A percentile compares a stretch with the other conserved stretches of the same genome.
Conservation (phyloP, 2,797 vertebrate species). For the Anableps anableps region DNA sequence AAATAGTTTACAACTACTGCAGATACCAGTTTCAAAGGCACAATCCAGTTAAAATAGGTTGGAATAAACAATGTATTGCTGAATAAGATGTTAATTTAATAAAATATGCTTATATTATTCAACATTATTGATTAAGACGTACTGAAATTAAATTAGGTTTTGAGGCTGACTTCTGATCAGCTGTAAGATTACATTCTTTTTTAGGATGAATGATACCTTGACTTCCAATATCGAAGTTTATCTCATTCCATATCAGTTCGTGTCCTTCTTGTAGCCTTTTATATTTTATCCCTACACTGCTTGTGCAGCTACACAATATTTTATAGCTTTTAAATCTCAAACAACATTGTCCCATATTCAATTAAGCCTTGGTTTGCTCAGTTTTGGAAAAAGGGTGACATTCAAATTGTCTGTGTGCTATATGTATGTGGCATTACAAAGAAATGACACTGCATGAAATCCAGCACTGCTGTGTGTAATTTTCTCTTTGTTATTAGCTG, state of each 20-base stretch:
- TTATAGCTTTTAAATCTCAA: not conserved
- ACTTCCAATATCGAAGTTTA: not conserved
- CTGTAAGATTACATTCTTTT: not conserved
- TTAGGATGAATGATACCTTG: not conserved
- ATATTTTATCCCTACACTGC: not conserved
- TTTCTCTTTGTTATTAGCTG: not conserved
- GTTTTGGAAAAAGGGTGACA: not conserved
- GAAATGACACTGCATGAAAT: slow-evolving; percentile 1
- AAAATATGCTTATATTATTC: not conserved
- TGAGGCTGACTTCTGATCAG: not conserved
- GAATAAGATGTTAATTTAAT: not conserved
- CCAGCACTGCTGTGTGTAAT: not conserved
- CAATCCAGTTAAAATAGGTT: not conserved
- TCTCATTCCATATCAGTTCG: not conserved
- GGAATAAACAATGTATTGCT: not conserved
- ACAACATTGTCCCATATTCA: not conserved
- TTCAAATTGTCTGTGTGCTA: not conserved
- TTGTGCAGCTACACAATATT: not conserved
- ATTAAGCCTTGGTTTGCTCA: not conserved
- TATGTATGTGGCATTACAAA: not conserved
- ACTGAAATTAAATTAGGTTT: not conserved
- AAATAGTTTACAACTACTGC: not conserved
- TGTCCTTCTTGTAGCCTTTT: not conserved
- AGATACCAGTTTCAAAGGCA: not conserved
- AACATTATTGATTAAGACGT: not conserved